Percentiles rank a stretch among this genome's conserved stretches.
phyloP scores from a whole-genome alignment of 2,113 vertebrate species.

The Litocranius walleri region DNA sequence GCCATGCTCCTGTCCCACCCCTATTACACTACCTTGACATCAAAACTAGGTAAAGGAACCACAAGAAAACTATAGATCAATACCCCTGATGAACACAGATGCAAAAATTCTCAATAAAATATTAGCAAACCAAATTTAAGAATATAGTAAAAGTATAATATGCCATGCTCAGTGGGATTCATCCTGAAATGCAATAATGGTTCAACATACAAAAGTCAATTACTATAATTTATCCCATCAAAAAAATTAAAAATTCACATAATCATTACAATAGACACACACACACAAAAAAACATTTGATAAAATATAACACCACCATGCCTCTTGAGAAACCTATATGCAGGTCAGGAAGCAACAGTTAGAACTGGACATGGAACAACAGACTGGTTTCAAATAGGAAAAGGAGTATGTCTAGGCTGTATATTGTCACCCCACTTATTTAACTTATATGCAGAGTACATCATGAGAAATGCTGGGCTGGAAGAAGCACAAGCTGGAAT shows the following conservation, averaged over 20 bases:
- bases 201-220: not conserved
- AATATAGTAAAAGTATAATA: not conserved
- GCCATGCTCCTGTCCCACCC: not conserved
- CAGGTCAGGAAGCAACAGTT: too few relatives aligned
- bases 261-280: not conserved
- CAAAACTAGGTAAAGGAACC: not conserved
- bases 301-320: too few relatives aligned
- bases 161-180: not conserved
- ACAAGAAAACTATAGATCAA: not conserved
- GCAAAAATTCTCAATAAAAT: not conserved
- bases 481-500: too few relatives aligned
- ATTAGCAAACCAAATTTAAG: not conserved
- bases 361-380: too few relatives aligned
- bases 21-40: not conserved
- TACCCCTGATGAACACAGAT: not conserved
- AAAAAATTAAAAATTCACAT: not conserved
- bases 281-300: not conserved
- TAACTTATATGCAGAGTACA: too few relatives aligned
- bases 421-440: too few relatives aligned
- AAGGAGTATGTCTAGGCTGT: too few relatives aligned
- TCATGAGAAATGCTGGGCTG: too few relatives aligned
- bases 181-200: not conserved
- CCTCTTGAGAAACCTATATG: too few relatives aligned
- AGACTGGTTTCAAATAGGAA: too few relatives aligned
- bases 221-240: not conserved